Percentiles rank a stretch among this genome's conserved stretches.
Evolutionary conservation across 2,797 vertebrate species (phyloP).

Genomic region (Cryptoblepharus egeriae): DNA sequence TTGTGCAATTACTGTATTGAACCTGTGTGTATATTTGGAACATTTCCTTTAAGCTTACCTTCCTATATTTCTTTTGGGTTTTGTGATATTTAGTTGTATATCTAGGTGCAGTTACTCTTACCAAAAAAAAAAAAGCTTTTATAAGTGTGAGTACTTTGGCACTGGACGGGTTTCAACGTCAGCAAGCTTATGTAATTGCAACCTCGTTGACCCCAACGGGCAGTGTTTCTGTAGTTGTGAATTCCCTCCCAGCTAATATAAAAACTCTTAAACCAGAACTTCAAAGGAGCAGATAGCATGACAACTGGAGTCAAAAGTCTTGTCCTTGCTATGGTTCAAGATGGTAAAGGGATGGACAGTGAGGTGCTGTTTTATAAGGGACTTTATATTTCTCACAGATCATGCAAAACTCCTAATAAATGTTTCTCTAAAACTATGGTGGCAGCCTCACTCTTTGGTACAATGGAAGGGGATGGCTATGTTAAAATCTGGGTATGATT

Average conservation of each 20-base stretch:
- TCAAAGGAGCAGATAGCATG: conserved; percentile 69
- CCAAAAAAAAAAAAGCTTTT: conserved; percentile 61
- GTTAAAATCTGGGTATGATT: too few relatives aligned
- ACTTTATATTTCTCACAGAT: conserved; percentile 76
- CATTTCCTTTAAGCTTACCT: conserved; percentile 64
- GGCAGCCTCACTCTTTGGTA: conserved; percentile 53
- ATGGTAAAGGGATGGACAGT: conserved; percentile 57
- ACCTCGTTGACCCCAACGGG: conserved; percentile 63
- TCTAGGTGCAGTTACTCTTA: conserved; percentile 57
- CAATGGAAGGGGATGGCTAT: too few relatives aligned
- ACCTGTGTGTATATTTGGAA: conserved; percentile 76
- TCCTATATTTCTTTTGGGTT: conserved; percentile 60
- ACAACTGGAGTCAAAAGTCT: conserved; percentile 59
- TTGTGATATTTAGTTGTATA: conserved; percentile 68
- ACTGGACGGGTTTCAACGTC: conserved; percentile 61
- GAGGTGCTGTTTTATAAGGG: conserved; percentile 75
- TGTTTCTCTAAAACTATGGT: conserved; percentile 70
- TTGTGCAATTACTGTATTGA: conserved; percentile 78
- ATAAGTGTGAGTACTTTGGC: conserved; percentile 62
- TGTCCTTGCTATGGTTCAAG: conserved; percentile 60
- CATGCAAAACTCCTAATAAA: conserved; percentile 79
- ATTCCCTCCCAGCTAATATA: conserved; percentile 65
- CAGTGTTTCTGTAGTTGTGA: conserved; percentile 69
- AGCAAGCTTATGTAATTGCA: conserved; percentile 38
- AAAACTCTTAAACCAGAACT: conserved; percentile 69